Conservation (phyloP, 2,888 invertebrate species). For the Ceramica pisi region DNA sequence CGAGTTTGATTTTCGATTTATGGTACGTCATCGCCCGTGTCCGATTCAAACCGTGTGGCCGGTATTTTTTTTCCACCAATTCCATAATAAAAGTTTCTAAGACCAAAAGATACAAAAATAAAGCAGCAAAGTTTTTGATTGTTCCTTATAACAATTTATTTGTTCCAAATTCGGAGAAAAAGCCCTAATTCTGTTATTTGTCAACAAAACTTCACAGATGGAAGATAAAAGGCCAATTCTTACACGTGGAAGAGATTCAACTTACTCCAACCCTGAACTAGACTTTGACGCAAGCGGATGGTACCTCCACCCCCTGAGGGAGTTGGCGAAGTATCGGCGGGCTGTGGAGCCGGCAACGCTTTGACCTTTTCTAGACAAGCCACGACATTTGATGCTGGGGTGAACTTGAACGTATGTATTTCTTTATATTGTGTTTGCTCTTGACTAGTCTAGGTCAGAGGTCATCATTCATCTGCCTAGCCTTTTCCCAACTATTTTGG, state of each 20-base stretch:
- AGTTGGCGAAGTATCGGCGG: neutral
- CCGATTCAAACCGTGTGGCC: too few relatives aligned
- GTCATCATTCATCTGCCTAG: too few relatives aligned
- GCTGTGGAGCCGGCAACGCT: slow-evolving; percentile 5
- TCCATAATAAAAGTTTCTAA: too few relatives aligned
- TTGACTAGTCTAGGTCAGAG: too few relatives aligned
- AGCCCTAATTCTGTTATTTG: neutral
- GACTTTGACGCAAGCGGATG: slow-evolving; percentile 42
- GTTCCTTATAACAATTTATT: neutral
- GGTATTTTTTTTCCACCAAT: too few relatives aligned
- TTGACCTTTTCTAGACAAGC: neutral
- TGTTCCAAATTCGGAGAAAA: neutral
- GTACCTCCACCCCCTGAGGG: slow-evolving; percentile 17
- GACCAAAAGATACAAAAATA: too few relatives aligned
- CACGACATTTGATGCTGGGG: neutral
- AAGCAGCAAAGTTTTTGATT: neutral
- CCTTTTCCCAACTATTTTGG: too few relatives aligned
- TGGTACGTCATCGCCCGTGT: too few relatives aligned
- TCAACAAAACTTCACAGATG: neutral
- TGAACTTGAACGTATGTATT: slow-evolving; percentile 28
- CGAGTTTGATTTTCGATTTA: too few relatives aligned
- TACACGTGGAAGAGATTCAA: slow-evolving; percentile 36
- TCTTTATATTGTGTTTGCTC: too few relatives aligned
- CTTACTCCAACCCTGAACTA: slow-evolving; percentile 35
- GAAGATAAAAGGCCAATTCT: slow-evolving; percentile 1